phyloP scores from a whole-genome alignment of 2,888 invertebrate species.

The Xestia sexstrigata region DNA sequence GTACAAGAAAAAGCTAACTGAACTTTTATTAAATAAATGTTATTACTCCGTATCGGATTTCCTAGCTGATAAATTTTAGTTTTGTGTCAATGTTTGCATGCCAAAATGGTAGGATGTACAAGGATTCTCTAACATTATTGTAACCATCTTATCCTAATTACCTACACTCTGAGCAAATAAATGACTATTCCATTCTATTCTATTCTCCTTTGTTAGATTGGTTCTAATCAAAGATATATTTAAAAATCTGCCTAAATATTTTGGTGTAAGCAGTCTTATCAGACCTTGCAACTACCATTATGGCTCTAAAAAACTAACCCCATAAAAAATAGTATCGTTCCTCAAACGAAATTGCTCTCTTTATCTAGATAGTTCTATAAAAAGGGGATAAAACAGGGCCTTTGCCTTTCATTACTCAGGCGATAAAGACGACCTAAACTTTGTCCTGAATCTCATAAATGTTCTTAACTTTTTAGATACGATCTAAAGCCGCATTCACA shows the following conservation, averaged over 20 bases:
- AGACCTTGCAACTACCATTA: conserved; percentile 14
- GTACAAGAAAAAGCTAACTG: too few species aligned
- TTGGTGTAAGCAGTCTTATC: background rate
- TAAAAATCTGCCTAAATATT: background rate
- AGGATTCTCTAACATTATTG: too few species aligned
- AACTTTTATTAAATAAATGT: too few species aligned
- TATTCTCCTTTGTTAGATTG: background rate
- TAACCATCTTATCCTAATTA: too few species aligned
- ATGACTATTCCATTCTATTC: too few species aligned
- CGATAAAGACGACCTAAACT: conserved; percentile 48
- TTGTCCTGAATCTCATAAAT: conserved; percentile 32
- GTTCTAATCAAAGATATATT: background rate
- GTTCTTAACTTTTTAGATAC: conserved; percentile 31
- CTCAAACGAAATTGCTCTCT: conserved; percentile 24
- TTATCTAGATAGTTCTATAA: conserved; percentile 53
- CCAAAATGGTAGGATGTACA: too few species aligned
- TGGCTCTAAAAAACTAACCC: conserved; percentile 29
- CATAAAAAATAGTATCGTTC: conserved; percentile 29
- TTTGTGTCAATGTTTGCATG: too few species aligned
- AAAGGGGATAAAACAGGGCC: conserved; percentile 35
- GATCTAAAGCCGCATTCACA: background rate
- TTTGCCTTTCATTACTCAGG: conserved; percentile 33
- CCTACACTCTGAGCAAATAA: too few species aligned
- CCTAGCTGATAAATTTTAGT: too few species aligned
- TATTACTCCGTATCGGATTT: too few species aligned